Evolutionary conservation across 2,888 invertebrate species (phyloP).

Genomic region (Biston betularia): DNA sequence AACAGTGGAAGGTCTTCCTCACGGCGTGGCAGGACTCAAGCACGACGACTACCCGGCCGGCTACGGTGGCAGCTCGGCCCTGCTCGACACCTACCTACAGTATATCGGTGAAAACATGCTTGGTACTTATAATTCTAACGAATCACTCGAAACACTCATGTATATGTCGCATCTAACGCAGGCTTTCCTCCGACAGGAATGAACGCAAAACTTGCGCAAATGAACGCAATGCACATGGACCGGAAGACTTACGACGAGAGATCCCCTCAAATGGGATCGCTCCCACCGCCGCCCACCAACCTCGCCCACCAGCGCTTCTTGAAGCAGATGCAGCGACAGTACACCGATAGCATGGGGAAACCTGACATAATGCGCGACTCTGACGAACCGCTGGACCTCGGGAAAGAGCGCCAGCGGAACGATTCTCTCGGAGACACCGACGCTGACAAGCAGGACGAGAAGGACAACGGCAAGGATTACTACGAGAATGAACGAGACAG

Average conservation of each 20-base stretch:
- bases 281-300: conserved; percentile 84
- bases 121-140: conserved; percentile 70
- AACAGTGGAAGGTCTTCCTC: conserved; percentile 87
- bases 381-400: conserved; percentile 85
- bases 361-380: conserved; percentile 84
- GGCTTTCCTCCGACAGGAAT: conserved; percentile 83
- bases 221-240: conserved; percentile 87
- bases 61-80: conserved; percentile 90
- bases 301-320: conserved; percentile 87
- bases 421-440: conserved; percentile 74
- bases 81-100: conserved; percentile 95
- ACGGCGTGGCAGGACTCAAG: conserved; percentile 87
- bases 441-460: conserved; percentile 82
- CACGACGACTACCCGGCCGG: conserved; percentile 90
- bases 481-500: conserved; percentile 69
- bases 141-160: background rate
- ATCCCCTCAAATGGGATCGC: conserved; percentile 83
- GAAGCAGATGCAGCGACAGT: conserved; percentile 88
- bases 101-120: conserved; percentile 94
- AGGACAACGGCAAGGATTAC: conserved; percentile 79
- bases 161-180: conserved; percentile 1
- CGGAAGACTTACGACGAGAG: conserved; percentile 85
- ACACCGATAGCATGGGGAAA: conserved; percentile 85
- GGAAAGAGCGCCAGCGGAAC: conserved; percentile 79
- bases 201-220: conserved; percentile 92